Evolutionary conservation across 2,888 invertebrate genomes (phyloP).

Genomic region (Leucoma salicis): DNA sequence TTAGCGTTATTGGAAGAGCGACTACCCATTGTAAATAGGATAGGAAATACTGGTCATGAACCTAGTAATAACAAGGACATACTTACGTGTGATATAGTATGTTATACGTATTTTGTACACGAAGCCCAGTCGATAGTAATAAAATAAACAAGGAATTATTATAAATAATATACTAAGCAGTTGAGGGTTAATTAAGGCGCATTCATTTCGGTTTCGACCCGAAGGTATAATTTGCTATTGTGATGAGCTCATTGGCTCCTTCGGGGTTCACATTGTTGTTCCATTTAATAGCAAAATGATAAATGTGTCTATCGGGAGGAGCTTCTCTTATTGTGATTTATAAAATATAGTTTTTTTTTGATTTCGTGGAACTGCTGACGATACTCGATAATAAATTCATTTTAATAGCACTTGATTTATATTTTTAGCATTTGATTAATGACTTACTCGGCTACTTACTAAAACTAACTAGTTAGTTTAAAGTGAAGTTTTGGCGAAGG

Average conservation of each 20-base stretch:
- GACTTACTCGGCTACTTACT: too few species aligned
- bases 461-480: too few species aligned
- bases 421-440: too few species aligned
- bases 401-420: neutral
- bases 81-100: neutral
- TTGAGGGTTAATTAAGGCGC: slow-evolving; percentile 75
- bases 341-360: neutral
- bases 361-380: neutral
- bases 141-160: slow-evolving; percentile 59
- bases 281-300: slow-evolving; percentile 79
- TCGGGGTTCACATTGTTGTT: slow-evolving; percentile 73
- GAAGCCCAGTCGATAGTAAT: slow-evolving; percentile 30
- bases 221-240: slow-evolving; percentile 79
- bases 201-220: slow-evolving; percentile 67
- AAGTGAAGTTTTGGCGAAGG: too few species aligned
- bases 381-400: neutral
- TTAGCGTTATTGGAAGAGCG: too few species aligned
- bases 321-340: neutral
- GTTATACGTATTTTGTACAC: neutral
- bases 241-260: slow-evolving; percentile 74
- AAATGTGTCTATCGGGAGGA: slow-evolving; percentile 70
- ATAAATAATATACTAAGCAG: slow-evolving; percentile 62
- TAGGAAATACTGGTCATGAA: too few species aligned
- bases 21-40: too few species aligned
- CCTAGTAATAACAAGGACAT: too few species aligned